Evolutionary conservation across 2,113 vertebrate genomes (phyloP).

Genomic region (Oryzias celebensis): DNA sequence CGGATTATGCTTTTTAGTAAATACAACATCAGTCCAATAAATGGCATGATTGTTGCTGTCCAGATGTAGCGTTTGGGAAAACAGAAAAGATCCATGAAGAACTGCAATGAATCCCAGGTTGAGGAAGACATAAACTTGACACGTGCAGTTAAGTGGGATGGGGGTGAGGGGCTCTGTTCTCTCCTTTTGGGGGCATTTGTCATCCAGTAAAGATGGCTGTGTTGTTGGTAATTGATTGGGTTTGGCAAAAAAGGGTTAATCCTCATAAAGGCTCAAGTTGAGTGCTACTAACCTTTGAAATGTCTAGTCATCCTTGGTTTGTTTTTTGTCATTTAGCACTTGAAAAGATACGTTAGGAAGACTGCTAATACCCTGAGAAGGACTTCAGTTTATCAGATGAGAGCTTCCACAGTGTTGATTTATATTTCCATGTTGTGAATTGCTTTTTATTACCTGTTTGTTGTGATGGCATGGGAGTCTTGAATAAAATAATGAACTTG

Average conservation of each 20-base stretch:
- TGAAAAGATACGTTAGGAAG: no score
- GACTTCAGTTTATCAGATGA: no score
- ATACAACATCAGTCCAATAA: conserved; percentile 19
- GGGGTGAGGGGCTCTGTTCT: conserved; percentile 42
- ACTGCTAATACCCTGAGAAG: no score
- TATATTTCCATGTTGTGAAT: no score
- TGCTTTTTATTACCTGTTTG: no score
- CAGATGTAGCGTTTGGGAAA: conserved; percentile 23
- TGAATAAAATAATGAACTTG: no score
- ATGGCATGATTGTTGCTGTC: conserved; percentile 25
- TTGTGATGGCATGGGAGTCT: no score
- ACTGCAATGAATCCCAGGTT: conserved; percentile 55
- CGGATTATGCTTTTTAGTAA: not conserved
- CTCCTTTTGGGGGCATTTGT: conserved; percentile 43
- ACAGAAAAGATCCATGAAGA: conserved; percentile 29
- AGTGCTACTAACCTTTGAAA: conserved; percentile 69
- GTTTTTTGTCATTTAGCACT: no score
- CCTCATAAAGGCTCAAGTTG: conserved; percentile 48
- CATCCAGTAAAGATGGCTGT: conserved; percentile 70
- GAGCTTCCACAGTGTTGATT: no score
- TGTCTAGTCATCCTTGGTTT: conserved; percentile 13
- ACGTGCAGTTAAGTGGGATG: conserved; percentile 31
- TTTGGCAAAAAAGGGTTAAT: conserved; percentile 71
- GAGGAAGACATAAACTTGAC: conserved; percentile 45
- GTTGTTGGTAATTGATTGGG: conserved; percentile 64